These are phyloP conservation scores for Lipotes vexillifer DNA, from an alignment of 2,113 vertebrate species.

Conservation along the genomic window DNA sequence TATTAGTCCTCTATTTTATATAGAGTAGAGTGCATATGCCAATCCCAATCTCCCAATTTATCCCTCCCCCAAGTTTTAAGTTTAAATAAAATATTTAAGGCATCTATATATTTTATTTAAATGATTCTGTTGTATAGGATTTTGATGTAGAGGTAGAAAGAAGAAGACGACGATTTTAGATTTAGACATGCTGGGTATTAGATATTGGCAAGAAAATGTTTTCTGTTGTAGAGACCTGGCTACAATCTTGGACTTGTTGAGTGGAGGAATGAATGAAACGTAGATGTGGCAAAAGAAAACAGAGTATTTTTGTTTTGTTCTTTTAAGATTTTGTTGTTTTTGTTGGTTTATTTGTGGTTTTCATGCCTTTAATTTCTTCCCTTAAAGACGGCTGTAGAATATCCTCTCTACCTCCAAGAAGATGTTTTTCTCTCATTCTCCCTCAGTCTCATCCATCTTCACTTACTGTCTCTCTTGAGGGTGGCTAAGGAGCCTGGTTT, in stretches of 20 bases:
- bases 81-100: too few relatives aligned
- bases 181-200: not conserved
- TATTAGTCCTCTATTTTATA: too few relatives aligned
- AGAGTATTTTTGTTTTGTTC: not conserved
- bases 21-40: too few relatives aligned
- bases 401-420: not conserved
- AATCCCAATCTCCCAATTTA: too few relatives aligned
- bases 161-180: not conserved
- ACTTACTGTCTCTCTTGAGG: not conserved
- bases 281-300: not conserved
- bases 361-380: not conserved
- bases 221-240: not conserved
- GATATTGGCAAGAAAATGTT: not conserved
- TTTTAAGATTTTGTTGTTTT: not conserved
- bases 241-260: not conserved
- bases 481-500: not conserved
- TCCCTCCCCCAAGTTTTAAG: too few relatives aligned
- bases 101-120: too few relatives aligned
- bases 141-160: not conserved
- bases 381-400: not conserved
- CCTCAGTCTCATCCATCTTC: not conserved
- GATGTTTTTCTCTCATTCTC: not conserved
- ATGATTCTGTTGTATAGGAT: not conserved
- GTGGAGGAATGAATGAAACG: not conserved
- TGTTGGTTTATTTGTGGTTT: not conserved